Evolutionary conservation across 1,140 invertebrate genomes (phyloP), one percentile per base, ranked within the genome.

Genomic region (Heliothis virescens): DNA sequence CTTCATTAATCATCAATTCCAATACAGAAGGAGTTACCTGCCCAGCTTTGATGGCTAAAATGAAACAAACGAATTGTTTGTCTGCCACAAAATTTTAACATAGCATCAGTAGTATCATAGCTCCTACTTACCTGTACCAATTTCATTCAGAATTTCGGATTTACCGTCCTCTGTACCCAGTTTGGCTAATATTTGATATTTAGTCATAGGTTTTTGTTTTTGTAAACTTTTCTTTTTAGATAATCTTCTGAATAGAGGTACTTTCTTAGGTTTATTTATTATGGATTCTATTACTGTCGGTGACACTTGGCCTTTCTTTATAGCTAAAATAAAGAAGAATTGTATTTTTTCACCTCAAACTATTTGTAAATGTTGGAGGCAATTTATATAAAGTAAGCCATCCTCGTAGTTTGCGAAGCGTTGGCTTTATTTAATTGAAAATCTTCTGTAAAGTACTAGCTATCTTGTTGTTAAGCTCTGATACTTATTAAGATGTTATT

Each of bases 1-100:
- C n/a, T 47, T 34, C 18, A 52, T 71, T 71, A 2, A 71, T 71
- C 67, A 71, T 71, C 13, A 71, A 13, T 13, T 71, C 67, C 7
- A 71, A 12, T 7, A 50, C 21, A n/a, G 67, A 71, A 9, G 18
- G 47, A 7, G 67, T 26, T 52, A 71, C 21, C n/a, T 71, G 18
- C 26, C 48, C 67, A 53, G 47, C 5, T 71, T 5, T 71, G 4
- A 71, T 53, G 13, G 67, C 67, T 71, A 50, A 13, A 71, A 71
- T 60, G 26, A 4, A 57, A 18, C 55, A 57, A 21, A 18, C 18
- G 16, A 5, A 18, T 48, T 16, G 7, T 65, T 65, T 16, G 29
- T 26, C 21, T 29, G 52, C 15, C 5, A 53, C 3, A 15, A 7
- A 5, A 1, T n/a, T n/a, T n/a, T 7, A n/a, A 53, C 15, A 53